These are phyloP conservation scores for Sarcophaga carnaria DNA, from an alignment of 2,888 invertebrate genomes.

Conservation along the genomic window DNA sequence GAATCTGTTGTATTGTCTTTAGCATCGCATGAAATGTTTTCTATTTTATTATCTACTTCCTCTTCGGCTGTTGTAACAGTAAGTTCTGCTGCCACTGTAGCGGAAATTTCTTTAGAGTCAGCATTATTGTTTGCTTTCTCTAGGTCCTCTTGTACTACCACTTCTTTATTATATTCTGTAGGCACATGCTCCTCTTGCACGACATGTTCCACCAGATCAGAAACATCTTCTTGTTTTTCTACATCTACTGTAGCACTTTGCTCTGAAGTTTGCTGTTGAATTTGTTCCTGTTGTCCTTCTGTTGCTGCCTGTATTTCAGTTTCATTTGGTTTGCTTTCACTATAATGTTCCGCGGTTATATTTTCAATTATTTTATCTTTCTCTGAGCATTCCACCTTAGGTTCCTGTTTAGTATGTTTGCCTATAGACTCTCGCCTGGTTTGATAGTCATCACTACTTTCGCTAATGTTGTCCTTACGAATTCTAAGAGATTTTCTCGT, in stretches of 20 bases:
- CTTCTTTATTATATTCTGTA: background rate
- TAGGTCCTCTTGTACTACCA: background rate
- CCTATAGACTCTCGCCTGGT: background rate
- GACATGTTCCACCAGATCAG: no score
- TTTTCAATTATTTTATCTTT: background rate
- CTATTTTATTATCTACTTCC: background rate
- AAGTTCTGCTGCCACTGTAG: background rate
- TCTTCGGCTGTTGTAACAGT: background rate
- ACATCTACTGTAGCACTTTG: no score
- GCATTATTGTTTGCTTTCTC: background rate
- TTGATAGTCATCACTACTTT: background rate
- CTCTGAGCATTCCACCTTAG: background rate
- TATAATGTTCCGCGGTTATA: background rate
- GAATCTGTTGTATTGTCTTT: background rate
- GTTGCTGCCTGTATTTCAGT: background rate
- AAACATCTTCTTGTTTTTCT: no score
- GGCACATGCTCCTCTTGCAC: no score
- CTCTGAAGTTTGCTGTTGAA: background rate
- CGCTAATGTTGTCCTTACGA: slow-evolving; percentile 29
- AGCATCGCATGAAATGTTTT: background rate
- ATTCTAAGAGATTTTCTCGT: slow-evolving; percentile 56
- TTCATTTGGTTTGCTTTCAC: background rate
- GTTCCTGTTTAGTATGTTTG: background rate
- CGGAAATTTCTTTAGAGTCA: background rate
- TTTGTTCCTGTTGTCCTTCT: background rate